These are phyloP conservation scores for Heteractis magnifica DNA, from an alignment of 92 coral and sea anemone genomes.

Conservation along the genomic window DNA sequence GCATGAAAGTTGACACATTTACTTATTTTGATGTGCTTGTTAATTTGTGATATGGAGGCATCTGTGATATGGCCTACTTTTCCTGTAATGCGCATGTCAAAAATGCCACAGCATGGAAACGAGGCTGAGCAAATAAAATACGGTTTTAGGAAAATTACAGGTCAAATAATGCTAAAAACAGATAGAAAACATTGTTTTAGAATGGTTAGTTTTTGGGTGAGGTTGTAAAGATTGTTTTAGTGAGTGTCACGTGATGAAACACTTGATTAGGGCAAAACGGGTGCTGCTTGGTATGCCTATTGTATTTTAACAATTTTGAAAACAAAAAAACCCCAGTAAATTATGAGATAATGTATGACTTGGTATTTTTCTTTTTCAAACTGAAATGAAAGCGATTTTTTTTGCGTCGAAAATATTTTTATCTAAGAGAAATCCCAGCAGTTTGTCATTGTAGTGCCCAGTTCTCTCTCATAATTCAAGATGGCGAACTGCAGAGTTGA, in stretches of 20 bases:
- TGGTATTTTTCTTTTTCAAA: background rate
- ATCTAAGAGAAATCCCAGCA: background rate
- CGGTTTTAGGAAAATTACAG: background rate
- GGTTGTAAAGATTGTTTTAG: background rate
- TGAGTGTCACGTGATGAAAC: background rate
- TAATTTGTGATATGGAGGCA: constrained; percentile 6
- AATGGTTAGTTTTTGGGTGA: background rate
- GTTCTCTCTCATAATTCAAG: background rate
- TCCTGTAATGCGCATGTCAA: constrained; percentile 11
- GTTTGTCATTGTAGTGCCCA: background rate
- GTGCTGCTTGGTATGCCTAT: background rate
- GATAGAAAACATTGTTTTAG: background rate
- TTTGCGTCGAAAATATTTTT: no score
- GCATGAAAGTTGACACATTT: background rate
- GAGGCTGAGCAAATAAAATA: background rate
- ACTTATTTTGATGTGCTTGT: background rate
- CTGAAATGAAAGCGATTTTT: background rate
- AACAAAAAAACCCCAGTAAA: background rate
- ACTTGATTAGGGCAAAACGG: background rate
- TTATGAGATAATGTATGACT: background rate
- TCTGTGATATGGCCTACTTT: background rate
- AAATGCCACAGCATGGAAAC: constrained; percentile 2
- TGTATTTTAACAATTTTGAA: background rate
- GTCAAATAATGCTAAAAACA: background rate
- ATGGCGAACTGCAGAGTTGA: background rate